Conservation (phyloP, 2,113 vertebrate species). For the Capreolus pygargus region DNA sequence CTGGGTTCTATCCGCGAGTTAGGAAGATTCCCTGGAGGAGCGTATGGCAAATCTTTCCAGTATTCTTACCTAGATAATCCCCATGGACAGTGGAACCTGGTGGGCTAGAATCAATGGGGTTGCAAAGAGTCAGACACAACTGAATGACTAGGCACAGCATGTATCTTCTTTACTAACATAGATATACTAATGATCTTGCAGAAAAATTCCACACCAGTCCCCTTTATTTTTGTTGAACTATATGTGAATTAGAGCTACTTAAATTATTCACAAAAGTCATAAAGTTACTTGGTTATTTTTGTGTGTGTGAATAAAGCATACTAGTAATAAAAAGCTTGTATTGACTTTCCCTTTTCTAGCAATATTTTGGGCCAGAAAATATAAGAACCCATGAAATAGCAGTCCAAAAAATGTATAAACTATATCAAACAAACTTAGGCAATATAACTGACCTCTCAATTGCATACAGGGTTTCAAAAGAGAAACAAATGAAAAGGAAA, state of each 20-base stretch:
- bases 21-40: neutral
- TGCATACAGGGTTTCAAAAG: neutral
- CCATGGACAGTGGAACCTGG: neutral
- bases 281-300: neutral
- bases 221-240: neutral
- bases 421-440: neutral
- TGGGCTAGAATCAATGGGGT: neutral
- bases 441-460: neutral
- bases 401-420: neutral
- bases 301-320: neutral
- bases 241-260: neutral
- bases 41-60: neutral
- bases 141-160: neutral
- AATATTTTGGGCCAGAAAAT: neutral
- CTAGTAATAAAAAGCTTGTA: neutral
- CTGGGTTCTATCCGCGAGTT: neutral
- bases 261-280: neutral
- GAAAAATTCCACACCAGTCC: neutral
- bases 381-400: neutral
- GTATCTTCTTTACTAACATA: neutral
- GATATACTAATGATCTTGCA: neutral
- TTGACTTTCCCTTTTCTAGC: neutral
- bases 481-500: neutral
- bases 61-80: neutral
- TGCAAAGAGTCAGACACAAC: neutral